phyloP scores from a whole-genome alignment of 2,888 invertebrate species.

The Muscina levida region DNA sequence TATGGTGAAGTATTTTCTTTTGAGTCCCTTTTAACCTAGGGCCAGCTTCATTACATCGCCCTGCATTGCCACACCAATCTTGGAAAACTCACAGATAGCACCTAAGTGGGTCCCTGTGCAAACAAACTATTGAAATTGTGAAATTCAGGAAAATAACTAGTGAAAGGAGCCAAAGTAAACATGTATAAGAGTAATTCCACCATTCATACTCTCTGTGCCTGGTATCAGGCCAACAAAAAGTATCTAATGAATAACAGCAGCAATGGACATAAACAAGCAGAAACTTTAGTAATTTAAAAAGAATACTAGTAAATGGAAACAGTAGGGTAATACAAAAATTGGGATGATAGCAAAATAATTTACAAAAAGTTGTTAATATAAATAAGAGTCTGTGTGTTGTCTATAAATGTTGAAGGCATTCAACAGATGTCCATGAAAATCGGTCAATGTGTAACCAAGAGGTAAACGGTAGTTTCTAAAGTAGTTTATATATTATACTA shows the following conservation, averaged over 20 bases:
- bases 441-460: too few species aligned
- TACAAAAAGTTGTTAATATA: too few species aligned
- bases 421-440: too few species aligned
- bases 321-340: not conserved
- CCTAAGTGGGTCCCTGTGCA: conserved; percentile 22
- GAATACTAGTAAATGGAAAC: not conserved
- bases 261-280: not conserved
- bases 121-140: not conserved
- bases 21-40: not conserved
- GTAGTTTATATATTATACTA: too few species aligned
- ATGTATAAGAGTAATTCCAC: not conserved
- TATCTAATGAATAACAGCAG: conserved; percentile 11
- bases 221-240: not conserved
- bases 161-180: not conserved
- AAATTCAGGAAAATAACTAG: not conserved
- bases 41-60: not conserved
- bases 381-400: too few species aligned
- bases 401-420: too few species aligned
- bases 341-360: too few species aligned
- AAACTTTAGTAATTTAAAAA: not conserved
- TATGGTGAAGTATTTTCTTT: conserved; percentile 1
- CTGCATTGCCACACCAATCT: conserved; percentile 1
- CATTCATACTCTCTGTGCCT: not conserved
- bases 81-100: conserved; percentile 5
- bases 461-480: too few species aligned